Evolutionary conservation across 92 coral and sea anemone genomes (phyloP).

Genomic region (Phenganax stokvisi): DNA sequence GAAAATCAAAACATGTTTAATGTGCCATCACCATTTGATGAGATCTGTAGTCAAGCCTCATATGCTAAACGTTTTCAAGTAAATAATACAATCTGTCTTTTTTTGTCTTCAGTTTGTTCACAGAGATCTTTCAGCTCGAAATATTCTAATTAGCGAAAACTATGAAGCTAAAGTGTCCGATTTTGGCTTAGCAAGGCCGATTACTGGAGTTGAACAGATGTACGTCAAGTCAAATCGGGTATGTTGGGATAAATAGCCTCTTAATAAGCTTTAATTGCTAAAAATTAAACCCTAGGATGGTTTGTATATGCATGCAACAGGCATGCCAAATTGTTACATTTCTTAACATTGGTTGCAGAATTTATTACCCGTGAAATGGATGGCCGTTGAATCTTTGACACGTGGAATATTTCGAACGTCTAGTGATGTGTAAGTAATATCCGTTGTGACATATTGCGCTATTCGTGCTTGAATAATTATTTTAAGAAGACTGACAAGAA

Average conservation of each 20-base stretch:
- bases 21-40: not conserved
- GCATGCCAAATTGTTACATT: not conserved
- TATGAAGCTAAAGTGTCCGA: constrained; percentile 18
- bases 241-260: not conserved
- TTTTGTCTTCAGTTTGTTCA: constrained; percentile 30
- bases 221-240: constrained; percentile 33
- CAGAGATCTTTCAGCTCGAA: constrained; percentile 30
- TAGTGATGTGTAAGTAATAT: constrained; percentile 34
- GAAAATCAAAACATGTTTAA: too few relatives aligned
- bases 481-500: too few relatives aligned
- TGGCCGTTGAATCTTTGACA: constrained; percentile 38
- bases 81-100: not conserved
- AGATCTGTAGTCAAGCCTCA: not conserved
- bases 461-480: too few relatives aligned
- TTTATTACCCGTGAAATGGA: constrained; percentile 37
- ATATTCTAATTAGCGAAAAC: constrained; percentile 11
- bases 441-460: not conserved
- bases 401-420: constrained; percentile 38
- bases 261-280: too few relatives aligned
- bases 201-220: constrained; percentile 26
- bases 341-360: not conserved
- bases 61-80: not conserved
- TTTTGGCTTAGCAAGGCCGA: constrained; percentile 28
- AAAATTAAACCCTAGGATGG: too few relatives aligned
- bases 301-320: too few relatives aligned